phyloP scores from a whole-genome alignment of 2,797 vertebrate genomes.

The Tolypeutes matacus region DNA sequence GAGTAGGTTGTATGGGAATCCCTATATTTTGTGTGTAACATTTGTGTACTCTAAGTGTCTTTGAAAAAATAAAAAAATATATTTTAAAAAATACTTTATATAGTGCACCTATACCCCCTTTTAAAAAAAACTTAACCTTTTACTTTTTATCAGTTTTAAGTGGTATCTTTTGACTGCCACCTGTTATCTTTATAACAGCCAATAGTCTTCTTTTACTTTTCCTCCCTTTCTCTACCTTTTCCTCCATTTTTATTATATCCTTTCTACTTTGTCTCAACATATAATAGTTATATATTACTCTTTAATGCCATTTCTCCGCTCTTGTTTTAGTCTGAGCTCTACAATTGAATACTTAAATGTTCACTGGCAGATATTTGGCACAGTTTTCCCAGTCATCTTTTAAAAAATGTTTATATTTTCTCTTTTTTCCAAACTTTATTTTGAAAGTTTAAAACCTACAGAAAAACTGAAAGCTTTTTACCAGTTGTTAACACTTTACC shows the following conservation, averaged over 20 bases:
- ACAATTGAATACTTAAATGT: background rate
- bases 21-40: too few relatives aligned
- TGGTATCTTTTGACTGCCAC: background rate
- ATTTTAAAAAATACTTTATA: background rate
- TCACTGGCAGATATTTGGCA: background rate
- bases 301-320: background rate
- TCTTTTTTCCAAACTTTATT: background rate
- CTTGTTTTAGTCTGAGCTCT: background rate
- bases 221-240: background rate
- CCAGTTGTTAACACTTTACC: background rate
- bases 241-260: background rate
- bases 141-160: constrained; percentile 30
- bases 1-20: too few relatives aligned
- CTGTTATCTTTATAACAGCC: background rate
- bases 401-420: background rate
- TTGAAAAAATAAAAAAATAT: too few relatives aligned
- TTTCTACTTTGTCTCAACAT: background rate
- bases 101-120: background rate
- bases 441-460: background rate
- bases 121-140: background rate
- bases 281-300: background rate
- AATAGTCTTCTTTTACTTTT: background rate
- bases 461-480: background rate
- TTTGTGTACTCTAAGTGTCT: too few relatives aligned
- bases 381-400: background rate